Base-by-base conservation (phyloP, 2,113 vertebrate species). In the Pituophis catenifer region DNA sequence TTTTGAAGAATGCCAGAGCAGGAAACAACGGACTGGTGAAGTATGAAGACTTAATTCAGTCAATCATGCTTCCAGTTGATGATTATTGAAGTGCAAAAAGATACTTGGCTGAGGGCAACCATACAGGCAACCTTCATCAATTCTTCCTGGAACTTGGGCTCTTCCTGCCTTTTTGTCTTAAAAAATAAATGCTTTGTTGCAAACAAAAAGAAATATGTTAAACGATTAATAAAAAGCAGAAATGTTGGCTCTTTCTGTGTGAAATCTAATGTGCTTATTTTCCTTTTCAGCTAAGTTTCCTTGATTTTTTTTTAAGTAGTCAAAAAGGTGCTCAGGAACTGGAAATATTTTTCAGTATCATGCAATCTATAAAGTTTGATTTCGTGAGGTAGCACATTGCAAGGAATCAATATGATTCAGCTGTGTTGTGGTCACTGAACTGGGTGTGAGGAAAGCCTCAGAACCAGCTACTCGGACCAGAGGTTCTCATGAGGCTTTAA, bases 11-110 rank as follows among this genome's bases (percentile, higher is more conserved):
- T 94, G 98, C 98, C n/a, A 97, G 98, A 9, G 87, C 99, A 0
- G 98, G 98, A 19, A 97, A 98, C 0, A 97, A 97, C 0, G 99
- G 99, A 21, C 94, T 90, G 0, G 95, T 99, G 89, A 97, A 97
- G 70, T 99, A 99, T 0, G 97, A 99, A 1, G 98, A 98, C n/a
- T 99, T 99, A 17, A 98, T 98, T 55, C 97, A 23, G 21, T 97
- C 92, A 92, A 95, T 99, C 75, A 98, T 98, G 1, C 97, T 98
- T 8, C 99, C 99, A 0, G 26, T 89, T 0, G 95, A 38, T 0
- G 98, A 99, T 94, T 98, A 99, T 95, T 99, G 96, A 98, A 1
- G 0, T 0, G 1, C 8, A 54, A 52, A 75, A 1, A 9, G 26
- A 38, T 58, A 0, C 52, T 1, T 24, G 0, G 12, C 0, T 21